Conservation (phyloP, 2,113 vertebrate genomes). For the Hemichromis elongatus region DNA sequence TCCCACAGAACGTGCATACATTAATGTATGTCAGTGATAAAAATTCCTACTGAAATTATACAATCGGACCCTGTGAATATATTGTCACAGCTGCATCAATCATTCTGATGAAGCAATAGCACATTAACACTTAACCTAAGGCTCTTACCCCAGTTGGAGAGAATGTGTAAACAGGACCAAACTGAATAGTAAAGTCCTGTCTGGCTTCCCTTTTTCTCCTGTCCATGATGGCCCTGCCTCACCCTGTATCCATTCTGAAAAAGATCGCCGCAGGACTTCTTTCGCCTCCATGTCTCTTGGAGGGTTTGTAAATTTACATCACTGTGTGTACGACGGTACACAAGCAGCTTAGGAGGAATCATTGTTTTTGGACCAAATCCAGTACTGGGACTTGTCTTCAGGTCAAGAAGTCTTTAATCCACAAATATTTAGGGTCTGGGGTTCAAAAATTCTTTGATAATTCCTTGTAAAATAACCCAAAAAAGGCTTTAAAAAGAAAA, state of each 20-base stretch:
- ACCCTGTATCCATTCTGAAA: conserved; percentile 89
- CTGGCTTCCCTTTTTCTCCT: conserved; percentile 71
- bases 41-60: background rate
- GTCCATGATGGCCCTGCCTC: conserved; percentile 64
- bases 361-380: conserved; percentile 59
- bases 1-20: background rate
- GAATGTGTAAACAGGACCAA: conserved; percentile 70
- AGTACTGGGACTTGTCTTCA: background rate
- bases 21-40: background rate
- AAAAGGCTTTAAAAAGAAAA: background rate
- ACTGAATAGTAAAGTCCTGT: conserved; percentile 66
- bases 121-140: background rate
- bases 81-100: background rate
- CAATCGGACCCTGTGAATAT: background rate
- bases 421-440: background rate
- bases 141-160: conserved; percentile 86
- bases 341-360: conserved; percentile 86
- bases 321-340: conserved; percentile 73
- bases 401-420: background rate
- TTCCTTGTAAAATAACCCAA: background rate
- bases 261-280: conserved; percentile 86
- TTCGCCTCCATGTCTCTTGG: conserved; percentile 71
- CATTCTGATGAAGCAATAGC: background rate
- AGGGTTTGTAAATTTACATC: conserved; percentile 52
- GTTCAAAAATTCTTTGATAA: background rate